phyloP scores from a whole-genome alignment of 2,113 vertebrate genomes.

The Cnemophilus loriae region DNA sequence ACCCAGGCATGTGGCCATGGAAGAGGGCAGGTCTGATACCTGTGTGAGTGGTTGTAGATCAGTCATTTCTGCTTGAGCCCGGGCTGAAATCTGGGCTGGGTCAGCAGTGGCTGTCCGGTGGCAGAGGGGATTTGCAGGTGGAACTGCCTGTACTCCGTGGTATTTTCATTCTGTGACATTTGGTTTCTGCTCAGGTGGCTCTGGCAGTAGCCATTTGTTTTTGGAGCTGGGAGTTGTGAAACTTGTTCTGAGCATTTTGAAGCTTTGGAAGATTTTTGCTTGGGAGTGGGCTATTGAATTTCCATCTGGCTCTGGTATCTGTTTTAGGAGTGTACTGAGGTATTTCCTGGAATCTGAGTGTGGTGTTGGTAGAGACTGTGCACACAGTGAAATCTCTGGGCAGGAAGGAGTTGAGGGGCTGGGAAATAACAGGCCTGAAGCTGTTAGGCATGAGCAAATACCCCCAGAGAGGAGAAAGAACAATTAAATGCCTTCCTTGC shows the following conservation, averaged over 20 bases:
- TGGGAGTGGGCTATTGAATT: neutral
- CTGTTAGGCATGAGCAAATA: neutral
- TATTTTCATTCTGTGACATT: neutral
- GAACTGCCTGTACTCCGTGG: fast-evolving
- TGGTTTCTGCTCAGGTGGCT: neutral
- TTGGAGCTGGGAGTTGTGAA: neutral
- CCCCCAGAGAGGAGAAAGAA: neutral
- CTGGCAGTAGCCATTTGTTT: neutral
- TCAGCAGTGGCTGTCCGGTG: neutral
- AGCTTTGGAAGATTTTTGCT: neutral
- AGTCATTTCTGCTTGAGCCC: neutral
- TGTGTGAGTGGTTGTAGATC: neutral
- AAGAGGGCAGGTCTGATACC: neutral
- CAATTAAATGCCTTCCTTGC: neutral
- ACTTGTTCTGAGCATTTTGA: neutral
- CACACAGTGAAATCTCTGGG: neutral
- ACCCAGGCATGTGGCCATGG: fast-evolving
- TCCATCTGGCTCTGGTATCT: neutral
- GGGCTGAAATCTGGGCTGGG: neutral
- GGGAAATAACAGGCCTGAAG: neutral
- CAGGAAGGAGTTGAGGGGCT: neutral
- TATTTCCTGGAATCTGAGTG: neutral
- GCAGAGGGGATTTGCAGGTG: neutral
- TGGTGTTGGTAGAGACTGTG: fast-evolving
- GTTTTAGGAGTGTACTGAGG: neutral